A percentile compares a stretch with the other conserved stretches of the same genome.
Conservation (phyloP, 2,797 vertebrate genomes). For the Esox lucius region DNA sequence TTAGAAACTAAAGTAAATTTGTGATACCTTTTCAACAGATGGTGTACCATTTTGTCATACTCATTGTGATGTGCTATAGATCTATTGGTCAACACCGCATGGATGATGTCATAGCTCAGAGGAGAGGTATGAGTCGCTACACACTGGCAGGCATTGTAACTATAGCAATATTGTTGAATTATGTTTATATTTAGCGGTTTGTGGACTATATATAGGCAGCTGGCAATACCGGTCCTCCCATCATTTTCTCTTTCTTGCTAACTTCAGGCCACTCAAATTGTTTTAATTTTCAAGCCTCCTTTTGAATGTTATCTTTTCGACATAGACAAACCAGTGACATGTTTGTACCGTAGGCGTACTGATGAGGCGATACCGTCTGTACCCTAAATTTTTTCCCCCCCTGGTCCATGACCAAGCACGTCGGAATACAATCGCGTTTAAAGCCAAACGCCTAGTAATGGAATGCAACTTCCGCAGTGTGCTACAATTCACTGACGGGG, state of each 20-base stretch:
- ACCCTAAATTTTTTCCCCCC: background rate
- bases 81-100: background rate
- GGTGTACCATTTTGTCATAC: background rate
- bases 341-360: background rate
- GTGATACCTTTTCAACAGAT: background rate
- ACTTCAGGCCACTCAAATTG: background rate
- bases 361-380: background rate
- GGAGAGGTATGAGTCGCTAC: background rate
- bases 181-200: background rate
- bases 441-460: constrained; percentile 51
- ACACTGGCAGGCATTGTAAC: background rate
- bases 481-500: constrained; percentile 73
- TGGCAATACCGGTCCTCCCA: background rate
- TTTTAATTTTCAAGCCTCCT: background rate
- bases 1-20: too few species aligned
- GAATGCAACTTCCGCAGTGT: constrained; percentile 78
- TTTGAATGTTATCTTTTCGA: background rate
- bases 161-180: constrained; percentile 1
- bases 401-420: constrained; percentile 22
- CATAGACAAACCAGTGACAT: background rate
- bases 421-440: constrained; percentile 6
- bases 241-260: background rate
- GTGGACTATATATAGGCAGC: background rate
- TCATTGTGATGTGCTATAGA: background rate
- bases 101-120: constrained; percentile 7